These are phyloP conservation scores for Pemphigus obesinymphae DNA, from an alignment of 1,140 invertebrate species.

Conservation along the genomic window DNA sequence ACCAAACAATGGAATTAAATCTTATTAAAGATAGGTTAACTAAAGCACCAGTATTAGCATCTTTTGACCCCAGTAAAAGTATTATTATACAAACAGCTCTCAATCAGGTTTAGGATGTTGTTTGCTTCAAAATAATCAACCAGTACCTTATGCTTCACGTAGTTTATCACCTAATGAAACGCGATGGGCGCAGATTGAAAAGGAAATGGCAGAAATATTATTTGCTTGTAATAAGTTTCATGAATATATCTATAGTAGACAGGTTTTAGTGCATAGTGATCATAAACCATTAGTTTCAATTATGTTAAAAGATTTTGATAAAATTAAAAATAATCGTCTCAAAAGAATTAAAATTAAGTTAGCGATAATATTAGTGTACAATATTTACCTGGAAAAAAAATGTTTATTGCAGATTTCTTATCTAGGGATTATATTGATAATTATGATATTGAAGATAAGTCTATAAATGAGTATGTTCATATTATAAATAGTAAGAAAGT, in stretches of 20 bases:
- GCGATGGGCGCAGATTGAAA: constrained; percentile 45
- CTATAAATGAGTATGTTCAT: background rate
- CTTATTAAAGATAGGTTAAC: constrained; percentile 47
- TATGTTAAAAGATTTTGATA: background rate
- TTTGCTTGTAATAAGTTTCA: constrained; percentile 3
- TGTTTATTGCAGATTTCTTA: background rate
- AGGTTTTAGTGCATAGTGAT: background rate
- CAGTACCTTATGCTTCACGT: constrained; percentile 45
- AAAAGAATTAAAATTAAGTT: background rate
- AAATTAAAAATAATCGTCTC: background rate
- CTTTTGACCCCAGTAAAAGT: background rate
- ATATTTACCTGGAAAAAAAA: constrained; percentile 3
- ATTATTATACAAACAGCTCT: constrained; percentile 46
- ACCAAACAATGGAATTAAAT: constrained; percentile 48
- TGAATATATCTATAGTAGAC: background rate
- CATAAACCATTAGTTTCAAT: background rate
- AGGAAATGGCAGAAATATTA: background rate
- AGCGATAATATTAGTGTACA: background rate
- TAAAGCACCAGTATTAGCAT: background rate
- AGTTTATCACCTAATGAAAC: constrained; percentile 44
- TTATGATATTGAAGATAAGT: background rate
- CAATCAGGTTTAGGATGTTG: constrained; percentile 46
- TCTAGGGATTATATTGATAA: background rate
- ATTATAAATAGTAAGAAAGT: background rate
- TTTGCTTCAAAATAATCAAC: constrained; percentile 46